A percentile compares a stretch with the other conserved stretches of the same genome.
phyloP scores from a whole-genome alignment of 1,140 invertebrate species.

The Brachystomella parvula region DNA sequence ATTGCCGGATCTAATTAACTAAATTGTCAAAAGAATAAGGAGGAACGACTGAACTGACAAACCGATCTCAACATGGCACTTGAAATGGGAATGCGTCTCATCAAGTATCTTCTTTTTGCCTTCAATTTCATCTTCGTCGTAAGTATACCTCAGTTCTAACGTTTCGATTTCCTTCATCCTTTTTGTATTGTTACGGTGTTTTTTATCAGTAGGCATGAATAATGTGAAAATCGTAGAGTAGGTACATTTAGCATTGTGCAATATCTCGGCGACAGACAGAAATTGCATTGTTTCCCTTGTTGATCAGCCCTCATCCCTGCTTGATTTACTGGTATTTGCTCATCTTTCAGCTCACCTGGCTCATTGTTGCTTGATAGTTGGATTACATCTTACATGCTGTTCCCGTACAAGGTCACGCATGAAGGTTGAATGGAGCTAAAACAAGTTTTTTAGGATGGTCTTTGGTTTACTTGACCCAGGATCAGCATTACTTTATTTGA shows the following conservation, averaged over 20 bases:
- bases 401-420: no score
- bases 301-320: background rate
- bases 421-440: no score
- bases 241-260: background rate
- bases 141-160: slow-evolving; percentile 21
- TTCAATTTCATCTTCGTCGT: slow-evolving; percentile 37
- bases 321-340: background rate
- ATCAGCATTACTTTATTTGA: no score
- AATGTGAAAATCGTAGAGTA: background rate
- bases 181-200: background rate
- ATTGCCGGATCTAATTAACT: background rate
- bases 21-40: no score
- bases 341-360: no score
- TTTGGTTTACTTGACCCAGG: no score
- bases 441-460: no score
- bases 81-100: slow-evolving; percentile 64
- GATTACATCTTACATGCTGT: no score
- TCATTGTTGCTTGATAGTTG: no score
- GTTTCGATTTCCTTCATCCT: background rate
- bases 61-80: slow-evolving; percentile 47
- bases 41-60: no score
- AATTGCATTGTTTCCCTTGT: background rate
- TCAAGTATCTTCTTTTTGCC: slow-evolving; percentile 33
- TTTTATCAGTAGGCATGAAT: background rate
- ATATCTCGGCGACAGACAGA: background rate